Evolutionary conservation across 2,797 vertebrate genomes (phyloP), one percentile per base, ranked within the genome.

Genomic region (Eremophila alpestris): DNA sequence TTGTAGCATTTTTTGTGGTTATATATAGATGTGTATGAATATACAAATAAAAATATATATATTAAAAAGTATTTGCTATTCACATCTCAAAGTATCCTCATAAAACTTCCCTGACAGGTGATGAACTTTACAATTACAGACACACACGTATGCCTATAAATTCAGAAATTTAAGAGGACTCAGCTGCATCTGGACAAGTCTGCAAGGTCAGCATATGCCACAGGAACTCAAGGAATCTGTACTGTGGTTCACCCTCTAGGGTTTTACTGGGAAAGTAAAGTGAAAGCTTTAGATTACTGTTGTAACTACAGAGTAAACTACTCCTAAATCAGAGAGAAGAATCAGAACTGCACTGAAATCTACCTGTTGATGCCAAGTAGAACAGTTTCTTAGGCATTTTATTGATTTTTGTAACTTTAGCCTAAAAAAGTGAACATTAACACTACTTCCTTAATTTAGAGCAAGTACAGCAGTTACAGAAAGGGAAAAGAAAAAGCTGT

Each of bases 191-290:
- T 75, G 76, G 75, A 74, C 87, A 90, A 76, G 62, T 34, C 86
- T 92, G 84, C 71, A 89, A 76, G 89, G 75, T 80, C 94, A 95
- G 90, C 82, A 86, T 32, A 51, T 64, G 69, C 73, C 81, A 73
- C 75, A 94, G 69, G 58, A 93, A 93, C 85, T 83, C 2, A 0
- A 89, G 85, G 65, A 89, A 89, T 93, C 82, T 59, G 40, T 58
- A 75, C 40, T 63, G 51, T 4, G 36, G 75, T 67, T 94, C 71
- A 77, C n/a, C 51, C 82, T 87, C 69, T 10, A 15, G 26, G 21
- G 48, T 51, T 92, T 89, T 81, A 78, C 32, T 14, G 29, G 36
- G 54, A 71, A 86, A 69, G 56, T 55, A 15, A 86, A 87, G 36
- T 59, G 67, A 94, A 91, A 94, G 58, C 62, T 80, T 83, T 82